A percentile compares a stretch with the other conserved stretches of the same genome.
Evolutionary conservation across 2,888 invertebrate species (phyloP).

Genomic region (Amiota communis): DNA sequence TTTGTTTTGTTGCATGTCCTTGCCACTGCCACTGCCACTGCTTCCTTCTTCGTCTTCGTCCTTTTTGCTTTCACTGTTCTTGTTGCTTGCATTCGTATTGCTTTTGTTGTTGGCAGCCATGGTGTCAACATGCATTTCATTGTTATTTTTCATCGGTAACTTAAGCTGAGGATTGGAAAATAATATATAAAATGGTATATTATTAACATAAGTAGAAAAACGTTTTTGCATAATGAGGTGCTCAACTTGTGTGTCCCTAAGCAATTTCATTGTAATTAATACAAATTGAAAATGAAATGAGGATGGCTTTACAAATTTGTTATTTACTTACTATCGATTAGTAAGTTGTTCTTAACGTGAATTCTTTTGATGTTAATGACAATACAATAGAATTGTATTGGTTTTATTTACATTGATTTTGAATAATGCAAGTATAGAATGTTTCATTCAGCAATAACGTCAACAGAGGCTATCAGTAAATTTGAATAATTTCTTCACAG

Average conservation of each 20-base stretch:
- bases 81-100: conserved; percentile 44
- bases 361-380: too few species aligned
- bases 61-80: neutral
- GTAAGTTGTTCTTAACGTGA: too few species aligned
- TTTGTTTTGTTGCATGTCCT: conserved; percentile 22
- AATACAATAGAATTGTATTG: too few species aligned
- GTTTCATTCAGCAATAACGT: too few species aligned
- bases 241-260: neutral
- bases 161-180: conserved; percentile 43
- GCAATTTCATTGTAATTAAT: conserved; percentile 3
- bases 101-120: conserved; percentile 60
- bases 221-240: conserved; percentile 7
- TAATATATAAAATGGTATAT: conserved; percentile 24
- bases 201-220: conserved; percentile 26
- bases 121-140: conserved; percentile 72
- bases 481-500: too few species aligned
- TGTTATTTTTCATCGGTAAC: conserved; percentile 70
- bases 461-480: too few species aligned
- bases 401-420: too few species aligned
- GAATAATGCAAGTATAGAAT: too few species aligned
- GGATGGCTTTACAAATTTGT: too few species aligned
- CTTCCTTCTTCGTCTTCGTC: conserved; percentile 32
- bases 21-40: conserved; percentile 39
- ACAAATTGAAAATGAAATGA: too few species aligned
- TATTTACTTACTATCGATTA: too few species aligned